phyloP scores from a whole-genome alignment of 2,888 invertebrate species.

The Laspeyria flexula region DNA sequence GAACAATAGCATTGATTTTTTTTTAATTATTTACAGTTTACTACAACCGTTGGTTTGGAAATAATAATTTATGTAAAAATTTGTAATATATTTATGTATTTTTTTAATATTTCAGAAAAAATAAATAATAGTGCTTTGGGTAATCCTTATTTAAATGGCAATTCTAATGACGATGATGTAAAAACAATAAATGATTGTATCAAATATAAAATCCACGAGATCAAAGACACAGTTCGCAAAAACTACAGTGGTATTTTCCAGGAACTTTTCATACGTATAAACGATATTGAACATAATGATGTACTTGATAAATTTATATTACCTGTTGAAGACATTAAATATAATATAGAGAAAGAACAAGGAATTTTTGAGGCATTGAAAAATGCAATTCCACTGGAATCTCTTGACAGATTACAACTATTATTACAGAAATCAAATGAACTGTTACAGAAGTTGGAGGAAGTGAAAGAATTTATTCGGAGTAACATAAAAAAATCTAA shows the following conservation, averaged over 20 bases:
- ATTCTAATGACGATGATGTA: not conserved
- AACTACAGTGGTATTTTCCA: constrained; percentile 36
- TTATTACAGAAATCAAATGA: constrained; percentile 22
- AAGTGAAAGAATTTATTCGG: constrained; percentile 6
- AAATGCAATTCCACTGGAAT: constrained; percentile 15
- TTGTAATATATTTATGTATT: too few relatives aligned
- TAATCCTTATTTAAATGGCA: not conserved
- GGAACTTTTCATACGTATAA: constrained; percentile 34
- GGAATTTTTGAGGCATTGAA: constrained; percentile 29
- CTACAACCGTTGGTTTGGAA: too few relatives aligned
- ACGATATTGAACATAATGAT: constrained; percentile 28
- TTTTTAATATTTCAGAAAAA: too few relatives aligned
- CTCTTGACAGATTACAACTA: constrained; percentile 20
- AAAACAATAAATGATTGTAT: constrained; percentile 41
- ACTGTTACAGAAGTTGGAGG: constrained; percentile 24
- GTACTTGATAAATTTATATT: constrained; percentile 29
- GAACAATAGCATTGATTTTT: too few relatives aligned
- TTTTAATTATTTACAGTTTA: too few relatives aligned
- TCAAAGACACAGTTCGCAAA: constrained; percentile 16
- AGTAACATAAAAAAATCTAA: not conserved
- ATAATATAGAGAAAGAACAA: constrained; percentile 31
- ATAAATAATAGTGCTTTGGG: too few relatives aligned
- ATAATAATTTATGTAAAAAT: too few relatives aligned
- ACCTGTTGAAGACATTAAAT: constrained; percentile 36
- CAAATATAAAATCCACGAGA: constrained; percentile 29